Base-by-base conservation (phyloP, 2,888 invertebrate species). In the Achlya flavicornis region DNA sequence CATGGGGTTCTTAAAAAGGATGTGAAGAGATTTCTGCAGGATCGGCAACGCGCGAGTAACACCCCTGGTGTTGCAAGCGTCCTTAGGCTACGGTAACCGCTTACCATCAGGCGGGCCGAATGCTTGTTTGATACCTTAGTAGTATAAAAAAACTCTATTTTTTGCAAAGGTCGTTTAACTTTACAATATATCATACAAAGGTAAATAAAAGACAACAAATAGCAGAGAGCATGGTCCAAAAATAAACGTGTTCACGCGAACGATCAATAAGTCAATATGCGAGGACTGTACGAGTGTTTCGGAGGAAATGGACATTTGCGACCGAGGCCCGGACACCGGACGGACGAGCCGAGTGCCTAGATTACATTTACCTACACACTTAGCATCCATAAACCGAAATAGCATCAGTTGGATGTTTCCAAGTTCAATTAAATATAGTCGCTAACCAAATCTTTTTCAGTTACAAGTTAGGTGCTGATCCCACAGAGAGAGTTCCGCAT, bases 261-360 rank as follows among this genome's bases (percentile, higher is more conserved):
- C 16, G 53, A 53, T 53, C 53, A 53, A 53, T 53, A 53, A 53
- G 53, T 53, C 53, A 53, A 53, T 53, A 53, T 19, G 14, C 19
- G 53, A 53, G 8, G 16, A 16, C 53, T 19, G 19, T 8, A 46
- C 46, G n/a, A 41, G 41, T 41, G 41, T 41, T 41, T 41, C 41
- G 12, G 41, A 46, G n/a, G 46, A 16, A 53, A 53, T 53, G 53
- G 53, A 53, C 53, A 53, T 53, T 53, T 53, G 53, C 19, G 48
- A 16, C 16, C n/a, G 14, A 46, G 46, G 46, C 53, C 19, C 53
- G 19, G 53, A 53, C 46, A 4, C 53, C 53, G 53, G 53, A 53
- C 19, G 10, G 19, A 16, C 53, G 53, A 10, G 7, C 46, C 10
- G 53, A 53, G 53, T 53, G 53, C 10, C 53, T 7, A 53, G 16